Conservation (phyloP, 2,888 invertebrate genomes). For the Octonoba sinensis region DNA sequence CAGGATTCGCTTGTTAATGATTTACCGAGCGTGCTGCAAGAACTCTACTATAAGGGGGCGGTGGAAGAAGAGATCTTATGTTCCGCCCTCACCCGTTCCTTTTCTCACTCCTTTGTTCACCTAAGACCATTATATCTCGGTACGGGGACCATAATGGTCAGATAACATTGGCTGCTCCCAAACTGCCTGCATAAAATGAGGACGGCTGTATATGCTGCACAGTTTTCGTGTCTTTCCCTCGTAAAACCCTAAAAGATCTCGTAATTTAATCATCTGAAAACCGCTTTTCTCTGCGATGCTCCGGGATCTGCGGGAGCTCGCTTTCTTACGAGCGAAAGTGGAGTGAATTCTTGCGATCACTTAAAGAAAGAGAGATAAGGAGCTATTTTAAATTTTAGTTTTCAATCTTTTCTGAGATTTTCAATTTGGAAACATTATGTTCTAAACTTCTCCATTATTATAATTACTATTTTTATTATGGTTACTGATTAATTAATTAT, state of each 20-base stretch:
- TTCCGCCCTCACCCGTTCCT: slow-evolving; percentile 9
- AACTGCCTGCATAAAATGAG: slow-evolving; percentile 53
- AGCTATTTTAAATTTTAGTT: no score
- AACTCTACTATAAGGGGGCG: slow-evolving; percentile 18
- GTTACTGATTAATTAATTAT: no score
- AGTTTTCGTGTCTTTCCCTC: slow-evolving; percentile 51
- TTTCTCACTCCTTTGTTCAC: slow-evolving; percentile 60
- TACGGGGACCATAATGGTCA: slow-evolving; percentile 59
- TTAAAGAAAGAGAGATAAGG: no score
- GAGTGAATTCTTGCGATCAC: slow-evolving; percentile 26
- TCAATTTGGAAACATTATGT: no score
- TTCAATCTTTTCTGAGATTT: no score
- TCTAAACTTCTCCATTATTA: no score
- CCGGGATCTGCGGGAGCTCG: neutral
- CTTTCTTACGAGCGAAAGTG: slow-evolving; percentile 26
- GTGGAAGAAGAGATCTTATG: slow-evolving; percentile 8
- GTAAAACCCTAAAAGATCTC: slow-evolving; percentile 62
- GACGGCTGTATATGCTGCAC: slow-evolving; percentile 4
- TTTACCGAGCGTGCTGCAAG: slow-evolving; percentile 64
- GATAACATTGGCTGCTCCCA: slow-evolving; percentile 59
- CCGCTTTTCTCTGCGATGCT: slow-evolving; percentile 53
- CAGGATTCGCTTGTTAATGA: slow-evolving; percentile 65
- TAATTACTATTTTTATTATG: no score
- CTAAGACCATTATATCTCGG: slow-evolving; percentile 64
- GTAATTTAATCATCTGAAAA: slow-evolving; percentile 65